These are phyloP conservation scores for Protophormia terraenovae DNA, from an alignment of 2,888 invertebrate species.

Conservation along the genomic window DNA sequence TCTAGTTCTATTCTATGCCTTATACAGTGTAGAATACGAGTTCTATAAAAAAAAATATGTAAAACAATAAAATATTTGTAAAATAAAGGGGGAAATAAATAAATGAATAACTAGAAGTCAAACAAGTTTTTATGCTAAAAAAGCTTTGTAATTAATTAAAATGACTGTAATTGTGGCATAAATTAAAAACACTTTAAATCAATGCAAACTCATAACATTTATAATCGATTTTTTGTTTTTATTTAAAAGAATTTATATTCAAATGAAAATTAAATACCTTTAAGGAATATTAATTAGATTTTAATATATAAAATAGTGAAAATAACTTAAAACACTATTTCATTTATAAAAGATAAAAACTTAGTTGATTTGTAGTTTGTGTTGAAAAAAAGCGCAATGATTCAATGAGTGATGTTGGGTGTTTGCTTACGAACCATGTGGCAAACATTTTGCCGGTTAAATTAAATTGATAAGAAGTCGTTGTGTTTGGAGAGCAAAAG, in stretches of 20 bases:
- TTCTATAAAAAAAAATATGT: background rate
- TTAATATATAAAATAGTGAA: background rate
- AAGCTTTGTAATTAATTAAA: background rate
- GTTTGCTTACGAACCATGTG: background rate
- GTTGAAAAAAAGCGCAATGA: background rate
- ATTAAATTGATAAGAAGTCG: constrained; percentile 16
- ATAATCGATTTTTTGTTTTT: background rate
- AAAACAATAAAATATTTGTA: background rate
- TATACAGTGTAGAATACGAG: too few relatives aligned
- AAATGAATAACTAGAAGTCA: background rate
- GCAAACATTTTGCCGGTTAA: constrained; percentile 45
- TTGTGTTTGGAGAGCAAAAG: constrained; percentile 18
- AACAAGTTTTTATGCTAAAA: background rate
- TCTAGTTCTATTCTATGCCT: too few relatives aligned
- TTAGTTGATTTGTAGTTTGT: background rate
- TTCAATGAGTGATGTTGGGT: background rate
- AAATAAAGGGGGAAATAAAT: background rate
- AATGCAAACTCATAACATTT: background rate
- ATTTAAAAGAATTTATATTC: background rate
- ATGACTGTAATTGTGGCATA: background rate
- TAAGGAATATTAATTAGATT: constrained; percentile 11
- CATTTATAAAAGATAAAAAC: background rate
- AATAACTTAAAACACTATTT: background rate
- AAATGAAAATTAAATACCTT: background rate
- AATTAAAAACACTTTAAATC: background rate